Evolutionary conservation across 2,888 invertebrate species (phyloP).

Genomic region (Cheilosia vernalis): DNA sequence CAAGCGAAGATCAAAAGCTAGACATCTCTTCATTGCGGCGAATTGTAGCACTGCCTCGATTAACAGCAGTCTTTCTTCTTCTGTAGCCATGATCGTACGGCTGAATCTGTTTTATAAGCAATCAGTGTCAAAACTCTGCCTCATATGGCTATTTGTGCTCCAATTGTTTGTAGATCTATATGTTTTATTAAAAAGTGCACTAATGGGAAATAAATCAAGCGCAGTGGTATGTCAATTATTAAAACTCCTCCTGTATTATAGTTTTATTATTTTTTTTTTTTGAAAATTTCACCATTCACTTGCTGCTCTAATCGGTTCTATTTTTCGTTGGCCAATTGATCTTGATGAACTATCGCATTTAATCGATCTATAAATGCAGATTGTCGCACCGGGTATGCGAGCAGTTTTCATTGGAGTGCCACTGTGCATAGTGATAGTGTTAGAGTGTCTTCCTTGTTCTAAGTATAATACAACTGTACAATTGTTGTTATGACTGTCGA

Average conservation of each 20-base stretch:
- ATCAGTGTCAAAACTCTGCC: slow-evolving; percentile 44
- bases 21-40: slow-evolving; percentile 56
- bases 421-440: background rate
- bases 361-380: slow-evolving; percentile 32
- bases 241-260: background rate
- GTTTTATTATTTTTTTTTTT: too few relatives aligned
- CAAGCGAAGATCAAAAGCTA: slow-evolving; percentile 1
- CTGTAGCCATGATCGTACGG: slow-evolving; percentile 71
- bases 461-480: slow-evolving; percentile 24
- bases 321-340: slow-evolving; percentile 49
- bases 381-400: slow-evolving; percentile 25
- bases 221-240: slow-evolving; percentile 51
- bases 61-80: slow-evolving; percentile 53
- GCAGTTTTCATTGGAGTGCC: slow-evolving; percentile 43
- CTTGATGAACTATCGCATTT: slow-evolving; percentile 58
- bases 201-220: slow-evolving; percentile 67
- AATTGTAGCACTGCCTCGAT: slow-evolving; percentile 47
- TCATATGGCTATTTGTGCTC: slow-evolving; percentile 56
- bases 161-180: slow-evolving; percentile 48
- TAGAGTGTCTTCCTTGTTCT: slow-evolving; percentile 40
- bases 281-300: slow-evolving; percentile 5
- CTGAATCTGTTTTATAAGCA: slow-evolving; percentile 69
- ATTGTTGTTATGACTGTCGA: slow-evolving; percentile 48
- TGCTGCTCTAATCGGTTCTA: slow-evolving; percentile 29
- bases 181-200: slow-evolving; percentile 49